These are phyloP conservation scores for Hirtodrosophila trivittata DNA, from an alignment of 2,888 invertebrate genomes.

Conservation along the genomic window DNA sequence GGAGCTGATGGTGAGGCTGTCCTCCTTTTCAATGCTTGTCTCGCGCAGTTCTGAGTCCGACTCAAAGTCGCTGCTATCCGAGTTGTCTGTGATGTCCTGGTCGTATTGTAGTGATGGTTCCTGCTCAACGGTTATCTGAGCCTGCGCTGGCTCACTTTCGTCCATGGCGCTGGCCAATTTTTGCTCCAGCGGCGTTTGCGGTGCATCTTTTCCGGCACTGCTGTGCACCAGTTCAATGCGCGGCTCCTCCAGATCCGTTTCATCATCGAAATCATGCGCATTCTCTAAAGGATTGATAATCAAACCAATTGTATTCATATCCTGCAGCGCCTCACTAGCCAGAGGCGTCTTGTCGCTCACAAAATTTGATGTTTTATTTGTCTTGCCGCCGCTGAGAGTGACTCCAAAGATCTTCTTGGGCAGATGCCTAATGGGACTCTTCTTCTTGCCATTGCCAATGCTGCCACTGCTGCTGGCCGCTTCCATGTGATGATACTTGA, in stretches of 20 bases:
- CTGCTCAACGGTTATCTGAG: slow-evolving; percentile 15
- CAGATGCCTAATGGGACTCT: slow-evolving; percentile 82
- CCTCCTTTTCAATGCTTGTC: slow-evolving; percentile 82
- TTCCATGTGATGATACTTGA: slow-evolving; percentile 84
- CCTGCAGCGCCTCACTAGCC: slow-evolving; percentile 61
- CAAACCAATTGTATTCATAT: slow-evolving; percentile 85
- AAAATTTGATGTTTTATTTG: slow-evolving; percentile 83
- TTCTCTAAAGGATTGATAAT: slow-evolving; percentile 87
- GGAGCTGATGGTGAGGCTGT: slow-evolving; percentile 72
- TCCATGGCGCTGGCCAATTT: slow-evolving; percentile 70
- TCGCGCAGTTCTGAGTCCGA: slow-evolving; percentile 82
- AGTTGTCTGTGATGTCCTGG: slow-evolving; percentile 81
- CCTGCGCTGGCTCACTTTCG: slow-evolving; percentile 50
- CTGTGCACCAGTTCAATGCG: slow-evolving; percentile 56
- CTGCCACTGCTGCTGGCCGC: slow-evolving; percentile 57
- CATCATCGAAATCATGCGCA: slow-evolving; percentile 82
- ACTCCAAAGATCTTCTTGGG: slow-evolving; percentile 84
- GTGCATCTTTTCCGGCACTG: slow-evolving; percentile 42
- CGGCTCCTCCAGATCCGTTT: slow-evolving; percentile 75
- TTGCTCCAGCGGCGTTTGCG: slow-evolving; percentile 64
- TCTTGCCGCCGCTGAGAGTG: slow-evolving; percentile 82
- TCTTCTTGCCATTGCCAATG: slow-evolving; percentile 74
- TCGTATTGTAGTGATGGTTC: slow-evolving; percentile 69
- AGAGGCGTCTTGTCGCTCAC: slow-evolving; percentile 79
- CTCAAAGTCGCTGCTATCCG: slow-evolving; percentile 82